phyloP scores from a whole-genome alignment of 2,888 invertebrate species.

The Piscicola geometra region DNA sequence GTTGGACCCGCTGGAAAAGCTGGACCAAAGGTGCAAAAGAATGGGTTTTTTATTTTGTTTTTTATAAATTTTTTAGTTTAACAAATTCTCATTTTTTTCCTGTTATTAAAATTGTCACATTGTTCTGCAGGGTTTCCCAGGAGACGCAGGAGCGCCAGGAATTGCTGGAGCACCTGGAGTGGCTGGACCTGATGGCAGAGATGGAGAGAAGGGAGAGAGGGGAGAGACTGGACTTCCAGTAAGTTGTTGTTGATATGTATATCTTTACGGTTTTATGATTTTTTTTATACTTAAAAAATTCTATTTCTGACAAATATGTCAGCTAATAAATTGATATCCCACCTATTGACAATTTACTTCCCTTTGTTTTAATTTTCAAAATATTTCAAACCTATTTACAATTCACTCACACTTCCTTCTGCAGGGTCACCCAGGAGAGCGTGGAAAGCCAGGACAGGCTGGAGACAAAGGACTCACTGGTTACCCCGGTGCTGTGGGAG shows the following conservation, averaged over 20 bases:
- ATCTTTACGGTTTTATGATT: too few species aligned
- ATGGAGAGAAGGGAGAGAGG: slow-evolving; percentile 37
- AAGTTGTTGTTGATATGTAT: too few species aligned
- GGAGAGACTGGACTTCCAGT: slow-evolving; percentile 39
- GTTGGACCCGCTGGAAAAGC: slow-evolving; percentile 29
- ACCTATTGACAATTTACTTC: too few species aligned
- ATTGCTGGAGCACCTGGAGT: slow-evolving; percentile 38
- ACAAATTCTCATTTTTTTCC: background rate
- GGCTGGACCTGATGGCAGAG: slow-evolving; percentile 35
- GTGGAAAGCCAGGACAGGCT: slow-evolving; percentile 68
- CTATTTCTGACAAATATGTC: background rate
- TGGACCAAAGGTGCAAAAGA: slow-evolving; percentile 31
- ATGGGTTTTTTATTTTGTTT: background rate
- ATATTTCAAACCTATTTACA: too few species aligned
- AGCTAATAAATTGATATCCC: too few species aligned
- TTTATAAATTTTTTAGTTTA: background rate
- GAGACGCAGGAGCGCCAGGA: slow-evolving; percentile 44
- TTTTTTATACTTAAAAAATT: background rate
- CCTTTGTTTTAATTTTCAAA: too few species aligned
- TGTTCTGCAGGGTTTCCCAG: slow-evolving; percentile 23
- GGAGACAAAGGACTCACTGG: slow-evolving; percentile 35
- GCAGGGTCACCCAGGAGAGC: slow-evolving; percentile 70
- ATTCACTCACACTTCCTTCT: too few species aligned
- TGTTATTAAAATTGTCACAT: background rate
- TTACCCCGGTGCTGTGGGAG: slow-evolving; percentile 32